Conservation (phyloP, 1,140 invertebrate species). For the Phymastichus coffea region DNA sequence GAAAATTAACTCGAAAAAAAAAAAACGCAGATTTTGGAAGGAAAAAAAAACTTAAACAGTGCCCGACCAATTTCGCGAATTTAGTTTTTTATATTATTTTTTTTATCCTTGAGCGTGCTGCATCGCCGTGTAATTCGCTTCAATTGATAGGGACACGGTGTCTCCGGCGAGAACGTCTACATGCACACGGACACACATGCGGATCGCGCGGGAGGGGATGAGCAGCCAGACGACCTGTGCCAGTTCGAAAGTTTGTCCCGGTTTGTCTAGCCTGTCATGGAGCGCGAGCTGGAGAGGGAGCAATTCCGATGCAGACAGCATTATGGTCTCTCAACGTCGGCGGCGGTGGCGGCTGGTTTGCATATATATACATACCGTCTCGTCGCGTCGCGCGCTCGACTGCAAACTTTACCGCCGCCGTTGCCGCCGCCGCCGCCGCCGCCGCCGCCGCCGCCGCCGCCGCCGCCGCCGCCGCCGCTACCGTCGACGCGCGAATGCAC, state of each 20-base stretch:
- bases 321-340: too few species aligned
- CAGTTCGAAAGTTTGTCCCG: constrained; percentile 55
- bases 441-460: too few species aligned
- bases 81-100: too few species aligned
- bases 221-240: constrained; percentile 51
- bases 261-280: constrained; percentile 45
- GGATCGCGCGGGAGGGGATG: constrained; percentile 14
- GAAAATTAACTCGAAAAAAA: not conserved
- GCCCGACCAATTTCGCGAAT: too few species aligned
- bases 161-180: not conserved
- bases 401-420: constrained; percentile 27
- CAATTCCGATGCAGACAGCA: constrained; percentile 21
- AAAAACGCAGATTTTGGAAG: not conserved
- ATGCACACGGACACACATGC: constrained; percentile 4
- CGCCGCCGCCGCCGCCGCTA: not conserved
- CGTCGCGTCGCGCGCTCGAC: not conserved
- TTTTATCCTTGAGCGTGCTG: too few species aligned
- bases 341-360: too few species aligned
- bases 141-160: constrained; percentile 9
- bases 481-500: not conserved
- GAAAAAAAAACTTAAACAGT: too few species aligned
- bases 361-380: constrained; percentile 29
- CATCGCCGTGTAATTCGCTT: constrained; percentile 12
- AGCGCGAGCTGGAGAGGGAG: too few species aligned
- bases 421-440: not conserved